Base-by-base conservation (phyloP, 2,797 vertebrate species). In the Nannoperca australis region DNA sequence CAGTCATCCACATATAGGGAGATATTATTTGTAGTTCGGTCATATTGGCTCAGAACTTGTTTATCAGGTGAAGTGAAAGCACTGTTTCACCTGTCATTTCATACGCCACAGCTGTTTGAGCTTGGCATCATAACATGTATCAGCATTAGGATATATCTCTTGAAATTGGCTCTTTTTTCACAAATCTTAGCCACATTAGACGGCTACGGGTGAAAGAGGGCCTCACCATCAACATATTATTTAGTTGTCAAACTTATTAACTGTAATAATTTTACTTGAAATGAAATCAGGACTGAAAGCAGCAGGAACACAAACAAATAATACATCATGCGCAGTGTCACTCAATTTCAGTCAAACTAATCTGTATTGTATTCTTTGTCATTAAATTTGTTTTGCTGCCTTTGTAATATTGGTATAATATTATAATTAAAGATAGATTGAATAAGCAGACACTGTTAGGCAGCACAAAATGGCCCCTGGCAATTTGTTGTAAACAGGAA, bases 11-110 rank as follows among this genome's bases (percentile, higher is more conserved):
- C 34, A 24, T 9, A 56, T 36, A 7, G 1, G 34, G 14, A 38
- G 27, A 49, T 24, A 11, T 32, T 11, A 68, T 42, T 50, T 44
- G 13, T 49, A 24, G 17, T 60, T 47, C 9, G 2, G 64, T 64
- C 53, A 66, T 66, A 58, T 66, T 74, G 72, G 70, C 24, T 59
- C 10, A n/a, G 0, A 59, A 51, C 14, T 2, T 55, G 14, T 30
- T 44, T 50, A 51, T 22, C 10, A n/a, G 3, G 10, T 7, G 27
- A 18, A 32, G 1, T 15, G 12, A 32, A 64, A 55, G 27, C 27
- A 32, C 7, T 30, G 51, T 54, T 36, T 15, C 7, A 22, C 15
- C n/a, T 7, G 17, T 20, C 40, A 42, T n/a, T 38, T n/a, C 5
- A 61, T 10, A 4, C 44, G n/a, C 22, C 58, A 60, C 51, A 8